These are phyloP conservation scores for Hymenochirus boettgeri DNA, from an alignment of 2,113 vertebrate species.

Conservation along the genomic window DNA sequence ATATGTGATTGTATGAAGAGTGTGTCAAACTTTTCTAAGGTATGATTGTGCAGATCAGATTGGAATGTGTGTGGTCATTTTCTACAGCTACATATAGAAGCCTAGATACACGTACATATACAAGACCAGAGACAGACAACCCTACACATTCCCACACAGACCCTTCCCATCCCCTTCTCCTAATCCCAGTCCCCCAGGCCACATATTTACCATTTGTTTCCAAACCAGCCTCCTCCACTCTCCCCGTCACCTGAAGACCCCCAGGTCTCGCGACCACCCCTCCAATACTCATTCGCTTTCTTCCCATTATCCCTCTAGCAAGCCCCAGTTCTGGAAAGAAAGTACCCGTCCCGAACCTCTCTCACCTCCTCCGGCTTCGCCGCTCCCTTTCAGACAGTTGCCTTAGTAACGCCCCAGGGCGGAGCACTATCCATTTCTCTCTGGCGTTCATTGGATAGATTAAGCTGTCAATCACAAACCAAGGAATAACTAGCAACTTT, in stretches of 20 bases:
- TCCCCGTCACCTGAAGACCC: background rate
- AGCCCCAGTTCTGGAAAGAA: no score
- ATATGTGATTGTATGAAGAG: no score
- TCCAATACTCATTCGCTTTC: background rate
- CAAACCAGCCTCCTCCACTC: background rate
- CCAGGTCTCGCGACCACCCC: no score
- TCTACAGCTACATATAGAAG: no score
- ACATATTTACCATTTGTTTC: background rate
- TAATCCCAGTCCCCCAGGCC: background rate
- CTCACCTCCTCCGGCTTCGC: constrained; percentile 13
- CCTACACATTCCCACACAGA: no score
- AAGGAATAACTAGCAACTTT: no score
- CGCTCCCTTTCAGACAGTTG: constrained; percentile 29
- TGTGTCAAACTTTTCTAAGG: no score
- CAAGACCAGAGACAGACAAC: no score
- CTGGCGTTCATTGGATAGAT: constrained; percentile 9
- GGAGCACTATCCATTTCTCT: background rate
- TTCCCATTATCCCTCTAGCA: background rate
- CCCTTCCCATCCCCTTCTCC: background rate
- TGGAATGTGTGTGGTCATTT: no score
- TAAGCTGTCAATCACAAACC: constrained; percentile 18
- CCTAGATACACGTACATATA: no score
- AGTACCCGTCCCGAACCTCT: background rate
- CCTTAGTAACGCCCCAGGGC: constrained; percentile 41
- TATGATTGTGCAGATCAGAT: no score